phyloP scores from a whole-genome alignment of 2,797 vertebrate species.

The Enteromius trimaculatus region DNA sequence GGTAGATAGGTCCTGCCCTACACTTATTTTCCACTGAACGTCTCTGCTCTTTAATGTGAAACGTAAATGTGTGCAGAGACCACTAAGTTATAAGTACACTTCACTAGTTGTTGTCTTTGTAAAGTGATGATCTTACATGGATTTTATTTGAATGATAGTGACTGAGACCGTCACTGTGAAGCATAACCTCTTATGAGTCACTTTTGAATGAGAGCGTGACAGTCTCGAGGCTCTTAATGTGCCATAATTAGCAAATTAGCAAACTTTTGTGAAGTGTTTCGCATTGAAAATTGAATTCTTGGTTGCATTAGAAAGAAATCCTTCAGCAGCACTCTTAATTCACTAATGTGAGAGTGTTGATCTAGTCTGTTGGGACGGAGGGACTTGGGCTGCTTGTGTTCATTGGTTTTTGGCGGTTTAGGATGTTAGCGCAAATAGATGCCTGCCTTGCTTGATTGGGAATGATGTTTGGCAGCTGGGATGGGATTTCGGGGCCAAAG shows the following conservation, averaged over 20 bases:
- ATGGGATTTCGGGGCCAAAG: background rate
- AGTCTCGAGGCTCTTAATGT: background rate
- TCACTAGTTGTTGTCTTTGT: background rate
- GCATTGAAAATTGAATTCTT: background rate
- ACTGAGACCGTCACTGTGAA: background rate
- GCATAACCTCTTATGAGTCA: background rate
- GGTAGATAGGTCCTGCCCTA: background rate
- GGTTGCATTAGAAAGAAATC: background rate
- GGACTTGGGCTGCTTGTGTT: background rate
- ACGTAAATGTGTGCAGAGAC: background rate
- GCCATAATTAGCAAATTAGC: background rate
- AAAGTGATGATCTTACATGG: background rate
- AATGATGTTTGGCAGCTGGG: background rate
- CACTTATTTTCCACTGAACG: background rate
- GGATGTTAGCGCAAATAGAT: constrained; percentile 16
- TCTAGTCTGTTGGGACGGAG: background rate
- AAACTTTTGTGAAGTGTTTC: background rate
- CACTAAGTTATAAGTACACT: background rate
- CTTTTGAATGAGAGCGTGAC: background rate
- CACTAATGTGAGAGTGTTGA: background rate
- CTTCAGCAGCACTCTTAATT: background rate
- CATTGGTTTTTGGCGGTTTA: constrained; percentile 7
- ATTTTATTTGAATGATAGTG: background rate
- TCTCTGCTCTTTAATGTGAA: background rate
- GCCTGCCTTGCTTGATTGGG: background rate